These are phyloP conservation scores for Epinotia nisella DNA, from an alignment of 2,888 invertebrate genomes.

Conservation along the genomic window DNA sequence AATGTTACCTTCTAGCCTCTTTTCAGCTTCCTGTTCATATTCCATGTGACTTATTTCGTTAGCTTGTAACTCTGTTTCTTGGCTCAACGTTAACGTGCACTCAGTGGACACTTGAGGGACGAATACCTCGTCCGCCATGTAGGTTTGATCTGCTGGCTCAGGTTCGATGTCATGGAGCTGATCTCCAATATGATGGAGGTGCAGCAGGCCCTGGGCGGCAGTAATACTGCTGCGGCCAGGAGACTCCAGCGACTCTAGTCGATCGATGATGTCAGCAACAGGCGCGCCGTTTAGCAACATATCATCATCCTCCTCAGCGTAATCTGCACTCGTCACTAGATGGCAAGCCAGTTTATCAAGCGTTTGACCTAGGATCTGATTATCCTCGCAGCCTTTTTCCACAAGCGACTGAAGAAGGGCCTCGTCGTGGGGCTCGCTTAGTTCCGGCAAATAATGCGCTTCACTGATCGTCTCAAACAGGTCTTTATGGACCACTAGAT, in stretches of 20 bases:
- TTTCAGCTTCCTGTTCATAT: constrained; percentile 63
- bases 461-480: constrained; percentile 81
- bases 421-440: constrained; percentile 79
- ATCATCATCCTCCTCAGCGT: constrained; percentile 79
- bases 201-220: constrained; percentile 75
- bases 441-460: constrained; percentile 77
- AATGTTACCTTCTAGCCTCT: constrained; percentile 65
- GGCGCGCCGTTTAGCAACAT: constrained; percentile 77
- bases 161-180: constrained; percentile 57
- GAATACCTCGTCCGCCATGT: constrained; percentile 69
- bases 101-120: constrained; percentile 59
- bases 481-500: constrained; percentile 74
- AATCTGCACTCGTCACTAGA: constrained; percentile 73
- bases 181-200: constrained; percentile 74
- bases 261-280: constrained; percentile 86
- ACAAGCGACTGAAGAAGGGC: constrained; percentile 86
- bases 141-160: constrained; percentile 71
- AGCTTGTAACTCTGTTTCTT: constrained; percentile 56
- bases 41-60: constrained; percentile 64
- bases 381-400: constrained; percentile 86
- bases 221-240: constrained; percentile 77
- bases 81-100: constrained; percentile 60
- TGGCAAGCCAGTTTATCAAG: constrained; percentile 73
- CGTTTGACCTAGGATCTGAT: constrained; percentile 79
- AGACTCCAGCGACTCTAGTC: constrained; percentile 85